These are phyloP conservation scores for Panonychus citri DNA, from an alignment of 1,140 invertebrate species.

Conservation along the genomic window DNA sequence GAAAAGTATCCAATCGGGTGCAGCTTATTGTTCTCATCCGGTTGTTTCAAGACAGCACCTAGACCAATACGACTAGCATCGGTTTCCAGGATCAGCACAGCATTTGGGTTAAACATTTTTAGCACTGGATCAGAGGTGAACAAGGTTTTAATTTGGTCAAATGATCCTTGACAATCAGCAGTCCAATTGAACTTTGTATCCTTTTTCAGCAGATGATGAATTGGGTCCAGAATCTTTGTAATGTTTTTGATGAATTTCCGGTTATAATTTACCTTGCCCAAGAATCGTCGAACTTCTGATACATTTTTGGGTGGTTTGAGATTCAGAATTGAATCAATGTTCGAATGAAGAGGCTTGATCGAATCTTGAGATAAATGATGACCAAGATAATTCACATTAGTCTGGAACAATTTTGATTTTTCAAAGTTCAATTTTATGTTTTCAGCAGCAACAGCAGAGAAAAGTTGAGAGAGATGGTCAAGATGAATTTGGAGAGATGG, in stretches of 20 bases:
- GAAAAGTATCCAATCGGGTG: slow-evolving; percentile 23
- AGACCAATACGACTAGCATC: slow-evolving; percentile 6
- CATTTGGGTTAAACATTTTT: neutral
- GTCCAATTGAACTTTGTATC: slow-evolving; percentile 9
- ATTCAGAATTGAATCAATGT: slow-evolving; percentile 17
- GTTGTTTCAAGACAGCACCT: slow-evolving; percentile 11
- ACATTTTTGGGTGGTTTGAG: slow-evolving; percentile 14
- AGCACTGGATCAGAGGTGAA: slow-evolving; percentile 15
- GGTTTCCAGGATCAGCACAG: neutral
- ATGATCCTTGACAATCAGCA: slow-evolving; percentile 16
- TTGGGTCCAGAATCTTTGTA: slow-evolving; percentile 6
- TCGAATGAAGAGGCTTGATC: slow-evolving; percentile 18
- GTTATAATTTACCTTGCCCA: slow-evolving; percentile 16
- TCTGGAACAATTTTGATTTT: slow-evolving; percentile 11
- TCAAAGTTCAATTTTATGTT: slow-evolving; percentile 12
- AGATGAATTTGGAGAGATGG: slow-evolving; percentile 12
- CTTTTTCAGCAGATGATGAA: slow-evolving; percentile 13
- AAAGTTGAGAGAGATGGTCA: neutral
- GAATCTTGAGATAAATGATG: slow-evolving; percentile 14
- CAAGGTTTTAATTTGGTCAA: slow-evolving; percentile 21
- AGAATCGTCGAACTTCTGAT: slow-evolving; percentile 16
- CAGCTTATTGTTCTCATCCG: slow-evolving; percentile 16
- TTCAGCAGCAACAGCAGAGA: neutral
- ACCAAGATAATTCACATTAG: slow-evolving; percentile 12
- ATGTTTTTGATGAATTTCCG: slow-evolving; percentile 12